phyloP scores from a whole-genome alignment of 2,888 invertebrate genomes.

The Metallyticus violacea region DNA sequence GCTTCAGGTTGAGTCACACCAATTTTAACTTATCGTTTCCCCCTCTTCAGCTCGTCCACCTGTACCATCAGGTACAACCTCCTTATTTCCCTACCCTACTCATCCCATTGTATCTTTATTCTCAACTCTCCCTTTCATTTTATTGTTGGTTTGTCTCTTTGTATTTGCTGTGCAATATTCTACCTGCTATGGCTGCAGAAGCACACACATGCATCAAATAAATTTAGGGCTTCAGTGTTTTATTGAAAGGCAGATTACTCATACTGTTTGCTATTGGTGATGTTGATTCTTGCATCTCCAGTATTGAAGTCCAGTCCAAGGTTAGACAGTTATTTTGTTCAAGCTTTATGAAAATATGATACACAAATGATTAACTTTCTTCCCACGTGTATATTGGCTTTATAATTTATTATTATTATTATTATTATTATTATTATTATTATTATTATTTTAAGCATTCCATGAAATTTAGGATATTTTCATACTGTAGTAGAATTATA shows the following conservation, averaged over 20 bases:
- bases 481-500: too few species aligned
- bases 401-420: too few species aligned
- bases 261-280: not conserved
- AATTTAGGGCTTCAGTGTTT: not conserved
- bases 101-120: not conserved
- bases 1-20: slow-evolving; percentile 11
- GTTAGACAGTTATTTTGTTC: too few species aligned
- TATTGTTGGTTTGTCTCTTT: not conserved
- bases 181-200: not conserved
- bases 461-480: too few species aligned
- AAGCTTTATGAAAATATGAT: too few species aligned
- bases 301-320: too few species aligned
- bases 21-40: slow-evolving; percentile 3
- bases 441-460: too few species aligned
- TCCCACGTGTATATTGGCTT: too few species aligned
- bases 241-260: not conserved
- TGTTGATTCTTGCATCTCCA: too few species aligned
- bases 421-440: too few species aligned
- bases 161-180: not conserved
- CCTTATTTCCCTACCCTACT: not conserved
- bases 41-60: not conserved
- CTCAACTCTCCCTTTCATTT: not conserved
- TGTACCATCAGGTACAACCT: not conserved
- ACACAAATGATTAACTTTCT: too few species aligned
- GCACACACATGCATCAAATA: not conserved